These are phyloP conservation scores for Tridacna crocea DNA, from an alignment of 2,888 invertebrate genomes.

Conservation along the genomic window DNA sequence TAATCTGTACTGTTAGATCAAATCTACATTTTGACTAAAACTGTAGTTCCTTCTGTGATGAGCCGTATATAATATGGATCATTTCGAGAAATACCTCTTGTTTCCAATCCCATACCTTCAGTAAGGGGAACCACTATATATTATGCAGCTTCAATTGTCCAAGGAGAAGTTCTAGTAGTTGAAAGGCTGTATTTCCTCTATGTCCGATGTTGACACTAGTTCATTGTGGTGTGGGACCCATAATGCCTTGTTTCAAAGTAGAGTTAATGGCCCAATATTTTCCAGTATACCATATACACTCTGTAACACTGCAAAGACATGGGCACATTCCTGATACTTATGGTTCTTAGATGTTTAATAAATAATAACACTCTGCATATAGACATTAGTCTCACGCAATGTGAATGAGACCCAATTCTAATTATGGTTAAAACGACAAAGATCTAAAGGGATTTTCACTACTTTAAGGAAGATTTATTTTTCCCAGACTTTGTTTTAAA, in stretches of 20 bases:
- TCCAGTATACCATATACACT: neutral
- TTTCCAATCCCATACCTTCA: too few relatives aligned
- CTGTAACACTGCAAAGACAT: slow-evolving; percentile 9
- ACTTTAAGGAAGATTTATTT: slow-evolving; percentile 61
- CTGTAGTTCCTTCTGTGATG: too few relatives aligned
- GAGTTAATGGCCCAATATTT: slow-evolving; percentile 26
- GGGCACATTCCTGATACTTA: slow-evolving; percentile 6
- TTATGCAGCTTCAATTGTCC: neutral
- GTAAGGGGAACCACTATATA: neutral
- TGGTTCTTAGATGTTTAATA: slow-evolving; percentile 47
- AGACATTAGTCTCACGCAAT: slow-evolving; percentile 46
- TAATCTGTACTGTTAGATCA: too few relatives aligned
- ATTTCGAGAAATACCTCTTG: too few relatives aligned
- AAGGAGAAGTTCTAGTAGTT: neutral
- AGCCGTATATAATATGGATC: too few relatives aligned
- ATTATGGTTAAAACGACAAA: slow-evolving; percentile 57
- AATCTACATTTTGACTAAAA: too few relatives aligned
- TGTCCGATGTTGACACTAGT: neutral
- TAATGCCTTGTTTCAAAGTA: slow-evolving; percentile 11
- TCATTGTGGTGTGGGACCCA: neutral
- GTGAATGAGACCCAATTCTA: slow-evolving; percentile 43
- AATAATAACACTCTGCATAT: slow-evolving; percentile 49
- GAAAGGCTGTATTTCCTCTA: neutral
- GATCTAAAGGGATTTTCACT: slow-evolving; percentile 54
- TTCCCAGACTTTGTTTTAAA: slow-evolving; percentile 59